A percentile compares a stretch with the other conserved stretches of the same genome.
Conservation (phyloP, 2,797 vertebrate genomes). For the Adelosebastes latens region DNA sequence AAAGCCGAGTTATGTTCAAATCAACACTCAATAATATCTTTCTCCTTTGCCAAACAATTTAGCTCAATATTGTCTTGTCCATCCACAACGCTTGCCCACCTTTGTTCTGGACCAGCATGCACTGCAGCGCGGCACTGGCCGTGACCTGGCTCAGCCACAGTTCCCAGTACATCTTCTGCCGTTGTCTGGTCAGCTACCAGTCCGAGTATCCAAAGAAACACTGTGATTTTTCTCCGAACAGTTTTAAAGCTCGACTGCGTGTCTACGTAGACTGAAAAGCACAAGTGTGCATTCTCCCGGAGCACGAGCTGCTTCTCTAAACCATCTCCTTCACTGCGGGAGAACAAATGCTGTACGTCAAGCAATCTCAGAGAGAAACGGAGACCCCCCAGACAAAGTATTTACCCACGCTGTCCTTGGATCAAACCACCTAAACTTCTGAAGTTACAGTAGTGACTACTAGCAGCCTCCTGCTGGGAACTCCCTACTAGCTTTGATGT, state of each 20-base stretch:
- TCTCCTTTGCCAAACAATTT: neutral
- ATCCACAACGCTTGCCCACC: constrained; percentile 71
- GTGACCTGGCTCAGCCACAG: constrained; percentile 85
- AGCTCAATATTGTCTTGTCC: neutral
- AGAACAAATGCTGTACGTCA: neutral
- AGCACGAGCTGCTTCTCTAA: neutral
- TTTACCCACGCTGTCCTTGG: constrained; percentile 52
- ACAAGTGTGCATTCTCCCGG: constrained; percentile 19
- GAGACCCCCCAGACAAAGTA: constrained; percentile 46
- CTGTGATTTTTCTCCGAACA: neutral
- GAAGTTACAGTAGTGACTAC: constrained; percentile 39
- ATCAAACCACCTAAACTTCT: constrained; percentile 39
- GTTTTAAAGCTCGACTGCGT: neutral
- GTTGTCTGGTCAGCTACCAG: constrained; percentile 6
- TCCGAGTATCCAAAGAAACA: constrained; percentile 36
- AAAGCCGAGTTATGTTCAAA: neutral
- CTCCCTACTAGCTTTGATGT: constrained; percentile 63
- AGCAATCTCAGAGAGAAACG: neutral
- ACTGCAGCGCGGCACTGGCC: constrained; percentile 77
- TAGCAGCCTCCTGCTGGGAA: constrained; percentile 41
- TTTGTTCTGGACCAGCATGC: constrained; percentile 82
- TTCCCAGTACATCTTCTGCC: constrained; percentile 84
- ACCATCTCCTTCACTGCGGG: constrained; percentile 17
- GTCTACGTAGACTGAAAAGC: constrained; percentile 22
- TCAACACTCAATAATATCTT: neutral